A percentile compares a stretch with the other conserved stretches of the same genome.
These are phyloP conservation scores for Tetrapedia diversipes DNA, from an alignment of 2,888 invertebrate species.

Conservation along the genomic window DNA sequence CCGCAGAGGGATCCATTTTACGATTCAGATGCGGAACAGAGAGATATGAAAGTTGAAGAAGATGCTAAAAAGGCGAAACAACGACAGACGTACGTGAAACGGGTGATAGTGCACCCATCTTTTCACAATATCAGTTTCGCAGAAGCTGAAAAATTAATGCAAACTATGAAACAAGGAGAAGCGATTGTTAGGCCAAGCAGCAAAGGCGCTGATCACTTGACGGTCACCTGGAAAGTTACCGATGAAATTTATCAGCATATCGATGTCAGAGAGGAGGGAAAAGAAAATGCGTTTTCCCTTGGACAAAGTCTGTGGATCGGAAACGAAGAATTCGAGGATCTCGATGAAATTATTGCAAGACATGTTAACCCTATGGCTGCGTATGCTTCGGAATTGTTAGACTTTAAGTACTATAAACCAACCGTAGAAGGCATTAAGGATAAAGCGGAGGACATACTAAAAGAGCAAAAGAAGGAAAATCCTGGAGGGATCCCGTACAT, in stretches of 20 bases:
- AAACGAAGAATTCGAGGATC: slow-evolving; percentile 97
- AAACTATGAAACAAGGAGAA: slow-evolving; percentile 97
- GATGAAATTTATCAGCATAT: slow-evolving; percentile 98
- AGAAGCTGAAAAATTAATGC: slow-evolving; percentile 96
- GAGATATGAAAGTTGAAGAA: slow-evolving; percentile 90
- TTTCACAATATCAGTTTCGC: slow-evolving; percentile 98
- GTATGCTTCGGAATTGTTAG: slow-evolving; percentile 94
- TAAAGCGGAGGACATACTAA: slow-evolving; percentile 93
- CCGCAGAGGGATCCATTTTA: slow-evolving; percentile 95
- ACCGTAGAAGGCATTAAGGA: slow-evolving; percentile 91
- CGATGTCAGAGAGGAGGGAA: slow-evolving; percentile 97
- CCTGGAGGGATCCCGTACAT: slow-evolving; percentile 95
- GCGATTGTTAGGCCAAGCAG: slow-evolving; percentile 98
- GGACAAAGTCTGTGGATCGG: slow-evolving; percentile 94
- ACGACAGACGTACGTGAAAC: slow-evolving; percentile 94
- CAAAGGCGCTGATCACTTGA: slow-evolving; percentile 97
- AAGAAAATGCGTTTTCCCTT: slow-evolving; percentile 97
- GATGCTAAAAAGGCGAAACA: slow-evolving; percentile 93
- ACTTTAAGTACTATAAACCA: slow-evolving; percentile 95
- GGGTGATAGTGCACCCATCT: slow-evolving; percentile 98
- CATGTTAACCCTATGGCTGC: slow-evolving; percentile 98
- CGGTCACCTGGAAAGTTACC: slow-evolving; percentile 99
- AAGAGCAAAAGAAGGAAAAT: slow-evolving; percentile 95
- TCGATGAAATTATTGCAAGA: slow-evolving; percentile 99
- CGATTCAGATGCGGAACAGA: slow-evolving; percentile 93